These are phyloP conservation scores for Arizona elegans DNA, from an alignment of 2,113 vertebrate genomes.

Conservation along the genomic window DNA sequence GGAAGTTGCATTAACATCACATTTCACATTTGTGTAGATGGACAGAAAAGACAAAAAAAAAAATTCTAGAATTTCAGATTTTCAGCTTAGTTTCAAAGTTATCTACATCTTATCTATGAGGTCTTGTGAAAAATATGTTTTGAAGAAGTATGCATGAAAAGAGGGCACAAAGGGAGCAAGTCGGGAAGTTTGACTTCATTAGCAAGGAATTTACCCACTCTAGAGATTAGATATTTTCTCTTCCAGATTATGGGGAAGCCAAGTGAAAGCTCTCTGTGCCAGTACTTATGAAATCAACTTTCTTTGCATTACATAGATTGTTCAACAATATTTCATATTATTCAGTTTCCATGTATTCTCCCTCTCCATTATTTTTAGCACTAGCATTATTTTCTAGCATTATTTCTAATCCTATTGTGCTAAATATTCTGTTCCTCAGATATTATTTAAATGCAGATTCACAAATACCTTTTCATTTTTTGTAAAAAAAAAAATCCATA, in stretches of 20 bases:
- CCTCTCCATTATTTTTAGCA: not conserved
- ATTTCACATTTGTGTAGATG: not conserved
- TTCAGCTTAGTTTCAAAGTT: not conserved
- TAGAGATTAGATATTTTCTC: not conserved
- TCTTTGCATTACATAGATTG: not conserved
- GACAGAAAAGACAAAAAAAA: not conserved
- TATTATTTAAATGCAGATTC: not conserved
- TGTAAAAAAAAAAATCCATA: not conserved
- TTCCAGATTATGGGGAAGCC: not conserved
- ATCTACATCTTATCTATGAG: not conserved
- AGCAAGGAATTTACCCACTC: not conserved
- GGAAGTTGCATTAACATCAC: not conserved
- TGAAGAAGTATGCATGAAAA: not conserved
- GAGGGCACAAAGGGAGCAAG: not conserved
- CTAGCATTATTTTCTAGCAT: too few relatives aligned
- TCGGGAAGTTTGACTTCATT: not conserved
- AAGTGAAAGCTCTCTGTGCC: not conserved
- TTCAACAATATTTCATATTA: not conserved
- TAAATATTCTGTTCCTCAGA: not conserved
- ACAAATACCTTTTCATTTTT: not conserved
- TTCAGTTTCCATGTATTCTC: not conserved
- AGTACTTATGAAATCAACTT: not conserved
- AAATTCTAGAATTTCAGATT: not conserved
- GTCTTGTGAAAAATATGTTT: not conserved
- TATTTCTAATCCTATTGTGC: not conserved